Conservation (phyloP, 2,888 invertebrate genomes). For the Agrotis segetum region DNA sequence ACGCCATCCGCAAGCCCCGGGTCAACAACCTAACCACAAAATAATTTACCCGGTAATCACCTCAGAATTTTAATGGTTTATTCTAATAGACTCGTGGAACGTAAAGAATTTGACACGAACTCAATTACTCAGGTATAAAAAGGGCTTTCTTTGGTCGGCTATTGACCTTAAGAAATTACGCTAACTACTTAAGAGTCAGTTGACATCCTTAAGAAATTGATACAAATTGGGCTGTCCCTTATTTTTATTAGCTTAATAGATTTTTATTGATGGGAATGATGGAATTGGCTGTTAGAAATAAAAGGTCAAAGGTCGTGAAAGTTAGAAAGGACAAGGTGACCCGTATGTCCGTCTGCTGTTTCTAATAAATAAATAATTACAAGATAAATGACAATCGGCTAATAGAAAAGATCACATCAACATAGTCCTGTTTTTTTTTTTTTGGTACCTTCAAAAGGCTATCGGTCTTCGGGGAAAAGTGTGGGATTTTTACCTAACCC, state of each 20-base stretch:
- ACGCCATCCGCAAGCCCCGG: background rate
- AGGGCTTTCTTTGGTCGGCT: slow-evolving; percentile 17
- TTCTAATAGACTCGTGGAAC: slow-evolving; percentile 20
- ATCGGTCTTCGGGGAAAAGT: no score
- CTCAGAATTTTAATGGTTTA: slow-evolving; percentile 32
- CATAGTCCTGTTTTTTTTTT: no score
- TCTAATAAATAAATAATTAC: background rate
- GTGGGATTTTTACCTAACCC: no score
- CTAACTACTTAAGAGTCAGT: slow-evolving; percentile 20
- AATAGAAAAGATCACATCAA: no score
- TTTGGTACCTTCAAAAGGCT: no score
- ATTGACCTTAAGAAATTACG: slow-evolving; percentile 29
- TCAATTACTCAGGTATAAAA: slow-evolving; percentile 13
- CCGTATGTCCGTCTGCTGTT: background rate
- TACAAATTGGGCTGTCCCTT: slow-evolving; percentile 47
- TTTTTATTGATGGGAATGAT: slow-evolving; percentile 39
- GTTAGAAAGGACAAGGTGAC: slow-evolving; percentile 15
- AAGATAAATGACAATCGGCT: background rate
- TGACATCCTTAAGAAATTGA: slow-evolving; percentile 42
- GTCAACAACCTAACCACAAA: slow-evolving; percentile 4
- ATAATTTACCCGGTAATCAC: slow-evolving; percentile 20
- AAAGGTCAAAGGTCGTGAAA: slow-evolving; percentile 23
- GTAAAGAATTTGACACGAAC: slow-evolving; percentile 44
- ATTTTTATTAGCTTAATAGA: slow-evolving; percentile 47
- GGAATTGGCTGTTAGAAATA: slow-evolving; percentile 33